These are phyloP conservation scores for Neuroterus valhalla DNA, from an alignment of 1,140 invertebrate species.

Conservation along the genomic window DNA sequence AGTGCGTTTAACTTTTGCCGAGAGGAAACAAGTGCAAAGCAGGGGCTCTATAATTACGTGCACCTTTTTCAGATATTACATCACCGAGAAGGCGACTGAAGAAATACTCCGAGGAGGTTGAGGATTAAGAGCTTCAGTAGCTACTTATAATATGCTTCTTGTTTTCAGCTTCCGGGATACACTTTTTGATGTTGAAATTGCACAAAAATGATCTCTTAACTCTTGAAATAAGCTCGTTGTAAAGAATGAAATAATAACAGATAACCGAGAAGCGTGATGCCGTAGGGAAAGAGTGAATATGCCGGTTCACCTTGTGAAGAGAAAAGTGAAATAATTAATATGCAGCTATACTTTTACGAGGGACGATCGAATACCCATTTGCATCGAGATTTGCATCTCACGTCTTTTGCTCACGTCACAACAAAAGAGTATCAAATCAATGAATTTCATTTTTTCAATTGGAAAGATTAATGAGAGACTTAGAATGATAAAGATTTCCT, in stretches of 20 bases:
- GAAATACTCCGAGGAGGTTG: neutral
- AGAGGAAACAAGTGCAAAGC: conserved; percentile 1
- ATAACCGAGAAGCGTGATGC: neutral
- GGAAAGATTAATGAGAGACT: too few relatives aligned
- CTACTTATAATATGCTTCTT: neutral
- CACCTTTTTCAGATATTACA: neutral
- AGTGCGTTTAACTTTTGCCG: neutral
- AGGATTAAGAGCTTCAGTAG: neutral
- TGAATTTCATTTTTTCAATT: too few relatives aligned
- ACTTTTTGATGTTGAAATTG: neutral
- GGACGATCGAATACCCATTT: too few relatives aligned
- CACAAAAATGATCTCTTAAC: neutral
- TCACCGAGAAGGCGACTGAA: neutral
- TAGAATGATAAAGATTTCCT: too few relatives aligned
- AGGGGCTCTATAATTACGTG: neutral
- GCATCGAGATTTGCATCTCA: too few relatives aligned
- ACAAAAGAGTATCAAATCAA: too few relatives aligned
- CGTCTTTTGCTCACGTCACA: too few relatives aligned
- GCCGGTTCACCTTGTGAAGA: too few relatives aligned
- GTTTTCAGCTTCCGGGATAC: neutral
- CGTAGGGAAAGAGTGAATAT: too few relatives aligned
- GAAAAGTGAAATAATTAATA: too few relatives aligned
- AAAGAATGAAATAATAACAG: neutral
- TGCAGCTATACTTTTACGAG: too few relatives aligned
- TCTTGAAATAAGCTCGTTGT: neutral